phyloP scores from a whole-genome alignment of 1,140 invertebrate genomes.

The Drosophila micromelanica region DNA sequence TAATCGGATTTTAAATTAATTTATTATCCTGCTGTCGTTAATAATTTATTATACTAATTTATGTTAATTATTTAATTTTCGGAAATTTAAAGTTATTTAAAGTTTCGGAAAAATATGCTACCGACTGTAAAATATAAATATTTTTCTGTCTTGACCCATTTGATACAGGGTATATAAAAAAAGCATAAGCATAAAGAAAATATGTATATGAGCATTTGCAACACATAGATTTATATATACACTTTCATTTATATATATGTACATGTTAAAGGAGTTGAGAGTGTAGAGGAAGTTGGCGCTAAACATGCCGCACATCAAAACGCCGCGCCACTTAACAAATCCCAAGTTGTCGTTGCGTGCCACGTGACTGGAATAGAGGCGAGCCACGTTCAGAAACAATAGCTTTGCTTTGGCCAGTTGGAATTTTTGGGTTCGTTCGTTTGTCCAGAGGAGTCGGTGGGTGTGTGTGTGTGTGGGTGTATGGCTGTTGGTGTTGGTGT shows the following conservation, averaged over 20 bases:
- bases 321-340: constrained; percentile 79
- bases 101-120: too few relatives aligned
- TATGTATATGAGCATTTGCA: background rate
- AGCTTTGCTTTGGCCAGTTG: constrained; percentile 73
- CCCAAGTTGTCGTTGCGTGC: constrained; percentile 82
- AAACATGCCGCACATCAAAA: constrained; percentile 73
- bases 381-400: constrained; percentile 62
- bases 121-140: too few relatives aligned
- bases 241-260: background rate
- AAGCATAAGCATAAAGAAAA: background rate
- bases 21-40: too few relatives aligned
- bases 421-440: constrained; percentile 53
- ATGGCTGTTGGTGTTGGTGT: background rate
- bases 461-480: background rate
- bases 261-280: background rate
- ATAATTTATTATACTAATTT: too few relatives aligned
- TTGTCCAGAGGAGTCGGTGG: background rate
- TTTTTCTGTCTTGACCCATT: too few relatives aligned
- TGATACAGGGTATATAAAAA: background rate
- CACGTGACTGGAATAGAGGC: constrained; percentile 72
- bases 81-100: too few relatives aligned
- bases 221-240: constrained; percentile 3
- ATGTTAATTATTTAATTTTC: too few relatives aligned
- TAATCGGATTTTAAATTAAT: too few relatives aligned
- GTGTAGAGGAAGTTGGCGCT: constrained; percentile 13